These are phyloP conservation scores for Phasianus colchicus DNA, from an alignment of 2,113 vertebrate genomes.

Conservation along the genomic window DNA sequence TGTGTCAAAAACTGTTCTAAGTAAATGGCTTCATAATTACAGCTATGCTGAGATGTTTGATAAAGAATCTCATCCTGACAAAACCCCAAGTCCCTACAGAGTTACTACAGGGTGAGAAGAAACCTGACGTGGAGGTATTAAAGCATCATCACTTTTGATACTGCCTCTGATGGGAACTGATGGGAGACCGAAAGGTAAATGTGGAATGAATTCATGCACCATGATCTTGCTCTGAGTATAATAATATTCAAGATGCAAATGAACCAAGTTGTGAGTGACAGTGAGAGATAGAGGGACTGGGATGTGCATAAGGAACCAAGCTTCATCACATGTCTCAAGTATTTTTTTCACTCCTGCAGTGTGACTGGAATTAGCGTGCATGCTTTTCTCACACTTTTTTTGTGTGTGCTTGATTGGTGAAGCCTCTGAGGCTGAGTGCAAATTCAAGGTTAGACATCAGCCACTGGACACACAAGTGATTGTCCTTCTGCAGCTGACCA, in stretches of 20 bases:
- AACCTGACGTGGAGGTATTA: not conserved
- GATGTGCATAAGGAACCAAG: not conserved
- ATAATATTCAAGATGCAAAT: not conserved
- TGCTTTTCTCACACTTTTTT: not conserved
- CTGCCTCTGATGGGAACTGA: not conserved
- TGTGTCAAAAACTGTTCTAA: not conserved
- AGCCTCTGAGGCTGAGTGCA: not conserved
- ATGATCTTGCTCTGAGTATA: not conserved
- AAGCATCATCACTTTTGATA: not conserved
- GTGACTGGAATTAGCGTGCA: not conserved
- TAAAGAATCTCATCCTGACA: not conserved
- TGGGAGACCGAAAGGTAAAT: not conserved
- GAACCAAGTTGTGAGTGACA: not conserved
- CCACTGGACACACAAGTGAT: not conserved
- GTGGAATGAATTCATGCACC: not conserved
- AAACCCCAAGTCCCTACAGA: not conserved
- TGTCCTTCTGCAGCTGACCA: not conserved
- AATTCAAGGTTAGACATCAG: not conserved
- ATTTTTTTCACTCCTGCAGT: not conserved
- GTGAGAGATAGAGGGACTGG: not conserved
- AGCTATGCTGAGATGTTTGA: not conserved
- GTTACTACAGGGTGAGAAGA: not conserved
- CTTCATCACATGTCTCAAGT: fast-evolving
- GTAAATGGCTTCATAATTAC: slow-evolving; percentile 46
- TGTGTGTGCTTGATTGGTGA: not conserved